phyloP scores from a whole-genome alignment of 2,797 vertebrate genomes.

The Chromis chromis region DNA sequence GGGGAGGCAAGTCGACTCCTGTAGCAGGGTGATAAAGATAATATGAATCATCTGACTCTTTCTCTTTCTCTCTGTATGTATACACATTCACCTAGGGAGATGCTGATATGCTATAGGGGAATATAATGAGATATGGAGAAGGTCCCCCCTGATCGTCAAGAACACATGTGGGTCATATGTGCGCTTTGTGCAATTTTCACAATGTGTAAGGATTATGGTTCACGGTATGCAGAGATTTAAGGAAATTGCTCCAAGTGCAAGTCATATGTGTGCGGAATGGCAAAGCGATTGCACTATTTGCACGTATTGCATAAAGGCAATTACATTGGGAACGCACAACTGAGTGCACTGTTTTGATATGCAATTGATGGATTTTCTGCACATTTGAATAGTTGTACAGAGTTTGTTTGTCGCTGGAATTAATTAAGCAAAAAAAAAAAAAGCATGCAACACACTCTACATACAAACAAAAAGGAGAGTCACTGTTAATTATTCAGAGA shows the following conservation, averaged over 20 bases:
- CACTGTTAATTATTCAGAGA: constrained; percentile 81
- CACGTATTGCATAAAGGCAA: constrained; percentile 59
- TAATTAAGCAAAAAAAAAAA: constrained; percentile 65
- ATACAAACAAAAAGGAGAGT: constrained; percentile 73
- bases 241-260: constrained; percentile 70
- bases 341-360: constrained; percentile 65
- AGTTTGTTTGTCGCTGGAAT: constrained; percentile 77
- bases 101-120: constrained; percentile 80
- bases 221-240: constrained; percentile 71
- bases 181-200: constrained; percentile 77
- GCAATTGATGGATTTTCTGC: constrained; percentile 60
- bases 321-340: constrained; percentile 47
- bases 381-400: constrained; percentile 61
- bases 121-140: constrained; percentile 79
- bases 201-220: constrained; percentile 69
- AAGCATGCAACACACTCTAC: constrained; percentile 62
- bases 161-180: constrained; percentile 81
- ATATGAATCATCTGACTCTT: constrained; percentile 81
- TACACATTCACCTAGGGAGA: constrained; percentile 77
- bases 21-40: constrained; percentile 84
- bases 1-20: constrained; percentile 68
- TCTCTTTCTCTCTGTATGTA: constrained; percentile 69
- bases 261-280: constrained; percentile 51
- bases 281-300: constrained; percentile 57
- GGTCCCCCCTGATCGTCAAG: constrained; percentile 64